These are phyloP conservation scores for Pangasius sanitwongsei DNA, from an alignment of 2,797 vertebrate species.

Conservation along the genomic window DNA sequence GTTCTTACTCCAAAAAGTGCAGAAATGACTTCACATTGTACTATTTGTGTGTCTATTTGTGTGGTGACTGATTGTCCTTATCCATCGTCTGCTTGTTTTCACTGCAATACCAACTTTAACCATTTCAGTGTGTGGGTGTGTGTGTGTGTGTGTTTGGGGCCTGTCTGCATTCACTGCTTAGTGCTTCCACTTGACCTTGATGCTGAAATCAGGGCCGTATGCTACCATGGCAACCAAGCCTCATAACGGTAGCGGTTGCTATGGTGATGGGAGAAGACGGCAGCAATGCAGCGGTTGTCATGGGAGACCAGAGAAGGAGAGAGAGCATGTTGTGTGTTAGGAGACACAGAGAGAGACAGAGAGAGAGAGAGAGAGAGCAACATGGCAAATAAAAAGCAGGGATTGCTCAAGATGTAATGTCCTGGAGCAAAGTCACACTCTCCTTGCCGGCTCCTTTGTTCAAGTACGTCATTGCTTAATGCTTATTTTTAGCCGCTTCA, in stretches of 20 bases:
- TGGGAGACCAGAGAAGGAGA: slow-evolving; percentile 45
- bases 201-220: slow-evolving; percentile 70
- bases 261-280: slow-evolving; percentile 62
- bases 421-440: slow-evolving; percentile 56
- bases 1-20: not conserved
- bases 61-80: not conserved
- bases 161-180: slow-evolving; percentile 61
- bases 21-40: not conserved
- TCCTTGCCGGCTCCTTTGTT: slow-evolving; percentile 52
- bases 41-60: not conserved
- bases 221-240: slow-evolving; percentile 72
- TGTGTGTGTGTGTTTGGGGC: slow-evolving; percentile 45
- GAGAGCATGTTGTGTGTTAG: slow-evolving; percentile 3
- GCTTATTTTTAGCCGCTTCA: slow-evolving; percentile 58
- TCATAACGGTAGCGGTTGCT: slow-evolving; percentile 70
- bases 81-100: not conserved
- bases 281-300: slow-evolving; percentile 70
- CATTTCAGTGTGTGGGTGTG: slow-evolving; percentile 18
- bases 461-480: slow-evolving; percentile 40
- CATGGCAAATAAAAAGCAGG: slow-evolving; percentile 23
- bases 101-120: not conserved
- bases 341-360: slow-evolving; percentile 21
- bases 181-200: slow-evolving; percentile 73
- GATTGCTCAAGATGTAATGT: slow-evolving; percentile 41
- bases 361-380: not conserved